Conservation (phyloP, 2,888 invertebrate genomes). For the Dryococelus australis region DNA sequence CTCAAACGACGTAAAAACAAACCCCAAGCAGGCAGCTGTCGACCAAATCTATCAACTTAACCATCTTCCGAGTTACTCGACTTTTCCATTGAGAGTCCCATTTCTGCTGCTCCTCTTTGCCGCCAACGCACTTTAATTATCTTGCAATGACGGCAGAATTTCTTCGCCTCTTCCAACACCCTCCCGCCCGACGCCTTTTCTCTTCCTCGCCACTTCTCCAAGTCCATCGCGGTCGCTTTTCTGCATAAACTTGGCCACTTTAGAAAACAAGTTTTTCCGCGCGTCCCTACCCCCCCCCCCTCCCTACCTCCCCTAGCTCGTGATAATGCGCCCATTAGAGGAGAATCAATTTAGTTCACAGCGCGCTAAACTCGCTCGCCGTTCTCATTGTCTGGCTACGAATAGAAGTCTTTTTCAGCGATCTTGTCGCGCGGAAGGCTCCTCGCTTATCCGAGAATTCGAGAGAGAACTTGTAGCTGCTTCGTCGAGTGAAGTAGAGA, state of each 20-base stretch:
- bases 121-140: background rate
- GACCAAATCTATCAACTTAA: no score
- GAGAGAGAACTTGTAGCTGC: no score
- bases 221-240: background rate
- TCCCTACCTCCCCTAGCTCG: background rate
- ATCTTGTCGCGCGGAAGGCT: no score
- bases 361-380: background rate
- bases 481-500: no score
- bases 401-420: no score
- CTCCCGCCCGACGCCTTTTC: background rate
- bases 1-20: no score
- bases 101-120: background rate
- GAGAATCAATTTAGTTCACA: background rate
- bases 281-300: background rate
- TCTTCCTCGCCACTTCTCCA: background rate
- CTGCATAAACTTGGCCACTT: background rate
- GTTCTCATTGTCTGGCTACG: background rate
- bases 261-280: background rate
- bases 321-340: constrained; percentile 6
- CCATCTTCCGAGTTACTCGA: background rate
- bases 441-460: no score
- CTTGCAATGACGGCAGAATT: background rate
- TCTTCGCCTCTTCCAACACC: background rate
- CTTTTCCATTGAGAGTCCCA: background rate
- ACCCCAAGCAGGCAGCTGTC: no score